Percentiles rank a stretch among this genome's conserved stretches.
phyloP scores from a whole-genome alignment of 2,797 vertebrate species.

The Choloepus didactylus region DNA sequence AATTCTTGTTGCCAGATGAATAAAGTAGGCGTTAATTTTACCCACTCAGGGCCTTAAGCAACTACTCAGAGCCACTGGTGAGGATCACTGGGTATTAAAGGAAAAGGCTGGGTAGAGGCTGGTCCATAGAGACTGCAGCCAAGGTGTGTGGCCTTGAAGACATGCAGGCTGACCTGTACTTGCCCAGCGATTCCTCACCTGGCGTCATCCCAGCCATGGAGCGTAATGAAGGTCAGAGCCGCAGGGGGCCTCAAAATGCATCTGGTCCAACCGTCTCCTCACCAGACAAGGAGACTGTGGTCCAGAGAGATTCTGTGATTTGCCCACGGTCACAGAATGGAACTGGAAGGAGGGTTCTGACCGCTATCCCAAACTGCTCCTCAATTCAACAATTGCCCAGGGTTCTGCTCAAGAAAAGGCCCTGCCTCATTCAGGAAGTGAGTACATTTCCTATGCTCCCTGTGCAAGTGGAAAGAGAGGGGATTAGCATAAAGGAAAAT shows the following conservation, averaged over 20 bases:
- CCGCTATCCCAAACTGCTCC: background rate
- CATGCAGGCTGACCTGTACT: background rate
- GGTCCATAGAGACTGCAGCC: background rate
- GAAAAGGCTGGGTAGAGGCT: background rate
- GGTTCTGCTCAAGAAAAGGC: background rate
- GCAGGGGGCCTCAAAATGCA: background rate
- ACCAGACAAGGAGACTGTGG: background rate
- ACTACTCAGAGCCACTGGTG: background rate
- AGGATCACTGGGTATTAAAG: background rate
- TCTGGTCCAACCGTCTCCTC: background rate
- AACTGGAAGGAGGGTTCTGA: background rate
- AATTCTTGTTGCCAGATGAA: conserved; percentile 69
- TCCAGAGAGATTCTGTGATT: background rate
- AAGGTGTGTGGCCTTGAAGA: background rate
- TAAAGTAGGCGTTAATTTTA: conserved; percentile 51
- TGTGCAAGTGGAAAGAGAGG: background rate
- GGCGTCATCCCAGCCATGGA: background rate
- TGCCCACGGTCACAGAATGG: fast-evolving
- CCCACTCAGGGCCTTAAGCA: background rate
- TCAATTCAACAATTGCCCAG: background rate
- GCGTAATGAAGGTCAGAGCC: background rate
- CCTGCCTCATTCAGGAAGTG: background rate
- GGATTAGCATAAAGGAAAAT: background rate
- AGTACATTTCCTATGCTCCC: fast-evolving
- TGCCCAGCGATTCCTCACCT: background rate